A percentile compares a stretch with the other conserved stretches of the same genome.
phyloP scores from a whole-genome alignment of 2,888 invertebrate species.

The Raillietiella orientalis region DNA sequence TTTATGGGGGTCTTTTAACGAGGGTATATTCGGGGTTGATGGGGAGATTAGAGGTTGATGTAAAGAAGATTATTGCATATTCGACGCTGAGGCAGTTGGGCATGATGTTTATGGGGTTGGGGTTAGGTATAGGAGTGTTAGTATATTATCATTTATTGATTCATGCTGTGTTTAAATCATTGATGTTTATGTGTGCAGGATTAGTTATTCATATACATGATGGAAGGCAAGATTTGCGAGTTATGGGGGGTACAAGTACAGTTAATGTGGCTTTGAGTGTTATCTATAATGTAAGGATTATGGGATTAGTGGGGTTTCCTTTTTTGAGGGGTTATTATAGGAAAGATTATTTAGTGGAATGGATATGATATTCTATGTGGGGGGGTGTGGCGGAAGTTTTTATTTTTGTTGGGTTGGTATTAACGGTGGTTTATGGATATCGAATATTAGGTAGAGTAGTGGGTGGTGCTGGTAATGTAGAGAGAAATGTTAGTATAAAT shows the following conservation, averaged over 20 bases:
- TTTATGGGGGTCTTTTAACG: conserved; percentile 16
- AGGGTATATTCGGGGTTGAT: conserved; percentile 11
- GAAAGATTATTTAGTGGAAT: no score
- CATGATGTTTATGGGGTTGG: conserved; percentile 30
- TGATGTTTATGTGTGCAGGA: conserved; percentile 36
- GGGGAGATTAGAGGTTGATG: conserved; percentile 17
- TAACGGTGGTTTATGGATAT: no score
- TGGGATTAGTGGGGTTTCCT: conserved; percentile 9
- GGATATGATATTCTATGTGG: no score
- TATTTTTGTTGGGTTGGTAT: no score
- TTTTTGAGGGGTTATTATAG: conserved; percentile 11
- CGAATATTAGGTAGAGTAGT: no score
- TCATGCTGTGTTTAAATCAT: conserved; percentile 40
- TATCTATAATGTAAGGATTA: conserved; percentile 3
- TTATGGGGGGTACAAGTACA: no score
- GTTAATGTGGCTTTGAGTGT: no score
- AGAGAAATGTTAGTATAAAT: no score
- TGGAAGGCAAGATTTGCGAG: conserved; percentile 32
- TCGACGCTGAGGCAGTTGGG: conserved; percentile 40
- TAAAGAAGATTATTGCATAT: conserved; percentile 43
- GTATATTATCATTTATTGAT: conserved; percentile 35
- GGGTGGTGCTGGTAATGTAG: no score
- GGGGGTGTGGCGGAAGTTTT: no score
- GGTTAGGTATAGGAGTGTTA: conserved; percentile 19
- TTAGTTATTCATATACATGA: conserved; percentile 27